phyloP scores from a whole-genome alignment of 1,140 invertebrate genomes.

The Steinernema khuongi region DNA sequence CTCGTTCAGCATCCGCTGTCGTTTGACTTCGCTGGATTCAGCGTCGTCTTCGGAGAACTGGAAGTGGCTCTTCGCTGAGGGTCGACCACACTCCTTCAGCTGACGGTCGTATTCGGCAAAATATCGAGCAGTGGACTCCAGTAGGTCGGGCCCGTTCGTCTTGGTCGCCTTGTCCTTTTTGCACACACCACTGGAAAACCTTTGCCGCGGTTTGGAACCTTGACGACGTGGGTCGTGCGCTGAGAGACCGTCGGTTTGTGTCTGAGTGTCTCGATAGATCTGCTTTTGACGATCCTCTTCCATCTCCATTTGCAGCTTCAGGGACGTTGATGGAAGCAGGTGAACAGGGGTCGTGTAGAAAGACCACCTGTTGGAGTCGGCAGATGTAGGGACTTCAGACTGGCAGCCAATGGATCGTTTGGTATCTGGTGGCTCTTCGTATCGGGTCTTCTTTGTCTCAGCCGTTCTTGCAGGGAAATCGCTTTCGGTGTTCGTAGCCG shows the following conservation, averaged over 20 bases:
- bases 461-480: neutral
- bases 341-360: neutral
- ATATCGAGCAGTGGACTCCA: constrained; percentile 43
- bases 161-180: constrained; percentile 18
- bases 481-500: neutral
- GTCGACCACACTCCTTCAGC: constrained; percentile 36
- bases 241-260: neutral
- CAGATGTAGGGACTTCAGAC: neutral
- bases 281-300: neutral
- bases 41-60: constrained; percentile 39
- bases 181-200: neutral
- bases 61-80: constrained; percentile 23
- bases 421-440: neutral
- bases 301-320: neutral
- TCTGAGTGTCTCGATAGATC: neutral
- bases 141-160: constrained; percentile 34
- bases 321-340: neutral
- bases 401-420: constrained; percentile 40
- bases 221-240: neutral
- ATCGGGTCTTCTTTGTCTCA: neutral
- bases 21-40: constrained; percentile 40
- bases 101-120: constrained; percentile 49
- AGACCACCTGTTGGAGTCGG: neutral
- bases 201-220: neutral
- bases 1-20: constrained; percentile 44